A percentile compares a stretch with the other conserved stretches of the same genome.
Evolutionary conservation across 1,140 invertebrate genomes (phyloP).

Genomic region (Anadara kagoshimensis): DNA sequence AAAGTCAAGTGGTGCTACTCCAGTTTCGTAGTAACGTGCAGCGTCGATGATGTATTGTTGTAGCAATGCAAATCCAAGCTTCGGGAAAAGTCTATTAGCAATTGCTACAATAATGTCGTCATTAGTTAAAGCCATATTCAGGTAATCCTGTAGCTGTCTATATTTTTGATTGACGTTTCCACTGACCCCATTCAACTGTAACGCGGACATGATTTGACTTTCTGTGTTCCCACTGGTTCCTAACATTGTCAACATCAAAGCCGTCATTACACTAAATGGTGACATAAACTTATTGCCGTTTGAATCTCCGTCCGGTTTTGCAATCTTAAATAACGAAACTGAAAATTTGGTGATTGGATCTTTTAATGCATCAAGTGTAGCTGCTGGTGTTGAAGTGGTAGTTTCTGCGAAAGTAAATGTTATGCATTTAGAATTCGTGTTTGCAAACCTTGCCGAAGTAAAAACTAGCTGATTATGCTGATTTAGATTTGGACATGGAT

Average conservation of each 20-base stretch:
- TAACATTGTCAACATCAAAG: conserved; percentile 76
- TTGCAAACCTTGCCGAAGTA: no score
- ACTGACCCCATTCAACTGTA: conserved; percentile 8
- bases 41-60: not conserved
- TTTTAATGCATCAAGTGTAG: no score
- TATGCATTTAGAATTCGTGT: no score
- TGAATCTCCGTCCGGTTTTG: no score
- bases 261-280: conserved; percentile 76
- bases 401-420: no score
- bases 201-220: conserved; percentile 75
- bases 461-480: no score
- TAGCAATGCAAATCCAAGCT: conserved; percentile 13
- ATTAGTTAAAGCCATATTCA: conserved; percentile 78
- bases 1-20: conserved; percentile 33
- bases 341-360: no score
- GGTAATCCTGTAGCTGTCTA: conserved; percentile 2
- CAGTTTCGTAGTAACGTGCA: conserved; percentile 17
- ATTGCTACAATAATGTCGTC: conserved; percentile 79
- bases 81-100: conserved; percentile 77
- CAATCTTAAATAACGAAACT: no score
- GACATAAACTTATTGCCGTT: no score
- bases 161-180: conserved; percentile 28
- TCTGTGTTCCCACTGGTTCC: conserved; percentile 77
- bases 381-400: no score
- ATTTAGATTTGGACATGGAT: no score